phyloP scores from a whole-genome alignment of 92 coral and sea anemone genomes.

The Heliopora coerulea region DNA sequence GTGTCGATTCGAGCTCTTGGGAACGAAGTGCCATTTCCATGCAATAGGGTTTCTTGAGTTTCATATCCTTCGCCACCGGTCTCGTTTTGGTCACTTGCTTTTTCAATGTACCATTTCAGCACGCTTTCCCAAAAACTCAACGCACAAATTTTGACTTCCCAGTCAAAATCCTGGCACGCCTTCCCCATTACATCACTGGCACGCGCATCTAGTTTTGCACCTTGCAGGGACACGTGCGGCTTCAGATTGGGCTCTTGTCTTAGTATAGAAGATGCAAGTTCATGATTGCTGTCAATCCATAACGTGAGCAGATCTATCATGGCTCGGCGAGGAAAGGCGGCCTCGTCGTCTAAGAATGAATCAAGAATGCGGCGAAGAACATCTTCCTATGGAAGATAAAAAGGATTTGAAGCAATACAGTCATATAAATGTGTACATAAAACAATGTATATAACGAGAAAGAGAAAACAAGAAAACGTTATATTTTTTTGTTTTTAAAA shows the following conservation, averaged over 20 bases:
- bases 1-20: constrained; percentile 9
- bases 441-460: too few species aligned
- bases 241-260: neutral
- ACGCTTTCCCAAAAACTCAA: constrained; percentile 68
- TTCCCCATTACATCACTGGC: neutral
- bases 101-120: constrained; percentile 13
- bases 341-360: constrained; percentile 63
- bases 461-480: too few species aligned
- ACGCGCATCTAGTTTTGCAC: neutral
- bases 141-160: constrained; percentile 91
- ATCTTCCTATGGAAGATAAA: constrained; percentile 47
- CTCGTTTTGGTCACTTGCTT: neutral
- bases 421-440: too few species aligned
- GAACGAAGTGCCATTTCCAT: neutral
- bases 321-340: constrained; percentile 88
- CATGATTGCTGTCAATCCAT: constrained; percentile 61
- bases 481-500: too few species aligned
- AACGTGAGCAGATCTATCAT: constrained; percentile 59
- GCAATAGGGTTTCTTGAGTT: too few species aligned
- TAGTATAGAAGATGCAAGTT: constrained; percentile 39
- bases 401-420: neutral
- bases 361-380: constrained; percentile 53
- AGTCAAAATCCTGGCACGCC: constrained; percentile 87
- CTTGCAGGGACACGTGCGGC: neutral
- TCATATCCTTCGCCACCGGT: too few species aligned